Evolutionary conservation across 2,888 invertebrate genomes (phyloP).

Genomic region (Lochmaea capreae): DNA sequence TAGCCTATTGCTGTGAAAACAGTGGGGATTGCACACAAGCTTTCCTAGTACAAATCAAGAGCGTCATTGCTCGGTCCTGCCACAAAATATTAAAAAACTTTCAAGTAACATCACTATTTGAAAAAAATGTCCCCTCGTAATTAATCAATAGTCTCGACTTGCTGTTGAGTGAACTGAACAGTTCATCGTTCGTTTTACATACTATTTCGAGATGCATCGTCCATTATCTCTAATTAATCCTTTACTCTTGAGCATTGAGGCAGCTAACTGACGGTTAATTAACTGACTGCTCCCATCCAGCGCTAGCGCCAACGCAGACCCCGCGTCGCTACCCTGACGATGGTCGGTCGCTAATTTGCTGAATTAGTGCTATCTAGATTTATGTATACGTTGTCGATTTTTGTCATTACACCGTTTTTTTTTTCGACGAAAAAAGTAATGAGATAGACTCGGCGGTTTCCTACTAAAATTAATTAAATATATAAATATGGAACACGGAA

Average conservation of each 20-base stretch:
- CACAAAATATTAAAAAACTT: no score
- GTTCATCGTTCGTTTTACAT: slow-evolving; percentile 37
- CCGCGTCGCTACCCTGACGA: slow-evolving; percentile 18
- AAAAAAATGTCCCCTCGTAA: slow-evolving; percentile 7
- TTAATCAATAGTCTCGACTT: slow-evolving; percentile 10
- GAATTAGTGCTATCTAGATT: slow-evolving; percentile 59
- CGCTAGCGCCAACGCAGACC: slow-evolving; percentile 10
- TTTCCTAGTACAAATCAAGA: no score
- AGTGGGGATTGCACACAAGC: no score
- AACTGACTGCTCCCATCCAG: slow-evolving; percentile 57
- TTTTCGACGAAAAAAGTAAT: not conserved
- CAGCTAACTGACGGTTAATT: slow-evolving; percentile 59
- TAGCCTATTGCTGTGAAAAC: no score
- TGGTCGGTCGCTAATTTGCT: slow-evolving; percentile 56
- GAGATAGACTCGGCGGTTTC: not conserved
- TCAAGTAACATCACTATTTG: no score
- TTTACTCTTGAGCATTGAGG: slow-evolving; percentile 55
- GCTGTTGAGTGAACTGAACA: slow-evolving; percentile 9
- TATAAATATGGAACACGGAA: no score
- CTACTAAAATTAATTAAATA: not conserved
- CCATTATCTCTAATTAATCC: slow-evolving; percentile 60
- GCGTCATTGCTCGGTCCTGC: no score
- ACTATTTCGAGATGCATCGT: slow-evolving; percentile 46
- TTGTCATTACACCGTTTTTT: slow-evolving; percentile 36
- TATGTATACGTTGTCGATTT: slow-evolving; percentile 50